Percentiles rank a stretch among this genome's conserved stretches.
phyloP scores from a whole-genome alignment of 2,113 vertebrate genomes.

The Ivindomyrus marchei region DNA sequence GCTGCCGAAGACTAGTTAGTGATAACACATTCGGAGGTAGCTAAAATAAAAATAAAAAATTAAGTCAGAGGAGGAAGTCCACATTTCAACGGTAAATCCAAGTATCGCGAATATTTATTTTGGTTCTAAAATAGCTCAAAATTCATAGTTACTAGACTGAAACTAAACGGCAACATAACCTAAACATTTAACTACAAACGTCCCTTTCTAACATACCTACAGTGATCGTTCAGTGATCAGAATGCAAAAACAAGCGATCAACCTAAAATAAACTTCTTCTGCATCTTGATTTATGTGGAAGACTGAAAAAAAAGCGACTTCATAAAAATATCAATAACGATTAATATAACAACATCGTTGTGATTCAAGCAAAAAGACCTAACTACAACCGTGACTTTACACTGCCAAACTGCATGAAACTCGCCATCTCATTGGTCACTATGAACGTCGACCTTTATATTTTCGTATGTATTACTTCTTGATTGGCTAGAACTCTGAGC shows the following conservation, averaged over 20 bases:
- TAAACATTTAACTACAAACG: neutral
- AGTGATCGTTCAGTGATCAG: neutral
- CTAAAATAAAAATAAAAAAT: neutral
- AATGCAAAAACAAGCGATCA: neutral
- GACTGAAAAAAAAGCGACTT: neutral
- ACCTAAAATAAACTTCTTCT: neutral
- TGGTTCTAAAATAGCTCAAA: neutral
- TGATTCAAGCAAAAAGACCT: neutral
- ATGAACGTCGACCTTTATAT: neutral
- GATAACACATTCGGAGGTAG: neutral
- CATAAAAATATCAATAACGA: neutral
- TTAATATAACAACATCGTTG: neutral
- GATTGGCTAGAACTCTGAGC: slow-evolving; percentile 3
- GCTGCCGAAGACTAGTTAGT: neutral
- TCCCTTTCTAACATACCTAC: neutral
- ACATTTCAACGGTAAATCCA: neutral
- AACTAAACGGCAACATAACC: neutral
- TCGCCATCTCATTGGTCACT: slow-evolving; percentile 9
- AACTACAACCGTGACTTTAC: neutral
- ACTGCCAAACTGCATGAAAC: neutral
- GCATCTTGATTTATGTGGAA: neutral
- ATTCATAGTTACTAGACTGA: neutral
- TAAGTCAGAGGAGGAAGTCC: neutral
- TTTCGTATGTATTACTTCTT: neutral
- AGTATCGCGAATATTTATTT: neutral